Conservation (phyloP, 2,113 vertebrate genomes). For the Xiphophorus couchianus region DNA sequence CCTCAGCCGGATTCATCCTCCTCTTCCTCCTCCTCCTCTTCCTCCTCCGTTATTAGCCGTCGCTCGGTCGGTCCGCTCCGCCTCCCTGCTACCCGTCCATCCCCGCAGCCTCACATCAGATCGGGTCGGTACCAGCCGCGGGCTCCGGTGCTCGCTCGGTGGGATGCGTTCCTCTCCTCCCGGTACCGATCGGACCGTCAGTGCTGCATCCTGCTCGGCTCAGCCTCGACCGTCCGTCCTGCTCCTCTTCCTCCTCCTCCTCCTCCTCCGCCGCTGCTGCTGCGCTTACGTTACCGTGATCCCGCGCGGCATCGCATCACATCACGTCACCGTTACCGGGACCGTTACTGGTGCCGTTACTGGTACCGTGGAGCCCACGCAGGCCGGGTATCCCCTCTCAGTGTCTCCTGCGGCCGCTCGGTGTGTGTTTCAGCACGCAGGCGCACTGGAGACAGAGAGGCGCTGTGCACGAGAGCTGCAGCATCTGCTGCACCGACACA, state of each 20-base stretch:
- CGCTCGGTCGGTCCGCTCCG: constrained; percentile 44
- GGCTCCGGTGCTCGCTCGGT: constrained; percentile 32
- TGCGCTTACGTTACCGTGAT: constrained; percentile 62
- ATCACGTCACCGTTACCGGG: constrained; percentile 52
- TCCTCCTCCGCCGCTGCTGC: constrained; percentile 21
- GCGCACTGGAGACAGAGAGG: constrained; percentile 43
- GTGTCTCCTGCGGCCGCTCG: constrained; percentile 23
- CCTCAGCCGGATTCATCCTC: constrained; percentile 72
- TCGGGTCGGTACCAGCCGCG: constrained; percentile 31
- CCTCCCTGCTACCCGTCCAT: constrained; percentile 65
- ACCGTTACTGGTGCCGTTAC: constrained; percentile 18
- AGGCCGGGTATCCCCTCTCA: constrained; percentile 2
- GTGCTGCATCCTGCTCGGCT: constrained; percentile 63
- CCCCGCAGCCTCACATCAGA: constrained; percentile 57
- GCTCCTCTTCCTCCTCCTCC: constrained; percentile 23
- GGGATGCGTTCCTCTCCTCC: constrained; percentile 43
- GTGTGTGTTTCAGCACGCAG: constrained; percentile 53
- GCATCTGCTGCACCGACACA: constrained; percentile 53
- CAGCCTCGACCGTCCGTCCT: constrained; percentile 43
- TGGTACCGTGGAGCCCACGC: constrained; percentile 8
- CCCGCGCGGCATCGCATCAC: constrained; percentile 55
- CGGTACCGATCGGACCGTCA: constrained; percentile 56
- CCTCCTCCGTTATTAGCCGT: constrained; percentile 64
- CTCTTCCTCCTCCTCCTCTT: constrained; percentile 42
- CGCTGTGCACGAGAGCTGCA: constrained; percentile 55